These are phyloP conservation scores for Plecturocebus donacophilus DNA, from an alignment of 2,113 vertebrate species.

Conservation along the genomic window DNA sequence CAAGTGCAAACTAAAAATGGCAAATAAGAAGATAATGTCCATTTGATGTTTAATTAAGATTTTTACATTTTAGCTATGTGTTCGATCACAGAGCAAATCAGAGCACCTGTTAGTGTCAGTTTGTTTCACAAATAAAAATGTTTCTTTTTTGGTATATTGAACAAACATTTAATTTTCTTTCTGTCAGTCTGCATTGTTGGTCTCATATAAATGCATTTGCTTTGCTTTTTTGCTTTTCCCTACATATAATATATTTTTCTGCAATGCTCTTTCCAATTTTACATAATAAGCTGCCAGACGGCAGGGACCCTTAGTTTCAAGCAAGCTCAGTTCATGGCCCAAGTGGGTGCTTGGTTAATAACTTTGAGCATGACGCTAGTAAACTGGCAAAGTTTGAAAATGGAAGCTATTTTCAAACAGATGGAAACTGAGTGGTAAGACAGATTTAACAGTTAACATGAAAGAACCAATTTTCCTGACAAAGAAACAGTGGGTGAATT, in stretches of 20 bases:
- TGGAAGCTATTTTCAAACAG: conserved; percentile 56
- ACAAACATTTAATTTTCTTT: background rate
- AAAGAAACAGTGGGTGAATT: conserved; percentile 54
- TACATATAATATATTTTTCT: background rate
- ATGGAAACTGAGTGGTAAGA: conserved; percentile 53
- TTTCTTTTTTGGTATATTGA: background rate
- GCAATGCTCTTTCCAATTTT: background rate
- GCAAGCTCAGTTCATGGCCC: background rate
- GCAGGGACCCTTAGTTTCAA: background rate
- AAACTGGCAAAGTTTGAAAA: conserved; percentile 62
- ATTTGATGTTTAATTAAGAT: background rate
- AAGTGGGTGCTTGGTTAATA: background rate
- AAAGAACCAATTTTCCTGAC: conserved; percentile 59
- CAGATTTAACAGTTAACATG: conserved; percentile 64
- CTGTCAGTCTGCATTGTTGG: background rate
- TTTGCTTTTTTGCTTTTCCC: background rate
- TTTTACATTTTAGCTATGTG: background rate
- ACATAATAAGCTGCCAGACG: background rate
- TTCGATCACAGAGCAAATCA: background rate
- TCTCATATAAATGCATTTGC: background rate
- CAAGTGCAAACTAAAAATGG: background rate
- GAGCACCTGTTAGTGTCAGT: background rate
- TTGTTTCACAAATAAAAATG: background rate
- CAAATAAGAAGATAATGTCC: background rate
- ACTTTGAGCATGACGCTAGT: background rate